Percentiles rank a stretch among this genome's conserved stretches.
Conservation (phyloP, 2,113 vertebrate genomes). For the Motacilla alba region DNA sequence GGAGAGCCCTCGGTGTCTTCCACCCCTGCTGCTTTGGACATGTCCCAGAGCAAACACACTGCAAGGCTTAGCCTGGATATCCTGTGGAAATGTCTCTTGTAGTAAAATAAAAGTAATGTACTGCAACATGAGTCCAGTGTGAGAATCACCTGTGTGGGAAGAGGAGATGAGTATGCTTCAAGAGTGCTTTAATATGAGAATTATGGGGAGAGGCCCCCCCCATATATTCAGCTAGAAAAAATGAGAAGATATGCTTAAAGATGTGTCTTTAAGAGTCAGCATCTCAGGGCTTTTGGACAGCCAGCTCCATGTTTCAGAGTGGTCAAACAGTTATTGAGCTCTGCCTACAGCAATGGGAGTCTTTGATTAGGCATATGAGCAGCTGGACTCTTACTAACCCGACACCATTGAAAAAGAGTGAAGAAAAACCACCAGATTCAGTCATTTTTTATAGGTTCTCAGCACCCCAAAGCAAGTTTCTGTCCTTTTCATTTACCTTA, state of each 20-base stretch:
- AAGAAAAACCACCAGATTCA: not conserved
- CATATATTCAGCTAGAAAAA: not conserved
- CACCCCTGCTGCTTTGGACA: not conserved
- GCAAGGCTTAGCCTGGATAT: not conserved
- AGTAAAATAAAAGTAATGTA: not conserved
- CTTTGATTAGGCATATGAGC: not conserved
- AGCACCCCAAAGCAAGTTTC: not conserved
- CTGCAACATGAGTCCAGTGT: not conserved
- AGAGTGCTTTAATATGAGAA: not conserved
- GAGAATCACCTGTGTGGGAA: not conserved
- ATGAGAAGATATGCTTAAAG: not conserved
- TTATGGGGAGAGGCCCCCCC: accelerated
- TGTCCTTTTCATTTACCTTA: not conserved
- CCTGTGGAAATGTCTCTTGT: not conserved
- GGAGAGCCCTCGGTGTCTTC: not conserved
- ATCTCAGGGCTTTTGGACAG: not conserved
- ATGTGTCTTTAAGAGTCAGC: not conserved
- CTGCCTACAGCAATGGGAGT: not conserved
- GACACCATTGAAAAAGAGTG: not conserved
- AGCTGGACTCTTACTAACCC: not conserved
- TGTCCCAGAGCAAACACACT: not conserved
- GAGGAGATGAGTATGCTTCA: not conserved
- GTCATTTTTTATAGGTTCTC: not conserved
- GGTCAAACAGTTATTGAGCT: not conserved
- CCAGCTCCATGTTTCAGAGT: not conserved